Conservation (phyloP, 2,113 vertebrate species). For the Neopipo cinnamomea region DNA sequence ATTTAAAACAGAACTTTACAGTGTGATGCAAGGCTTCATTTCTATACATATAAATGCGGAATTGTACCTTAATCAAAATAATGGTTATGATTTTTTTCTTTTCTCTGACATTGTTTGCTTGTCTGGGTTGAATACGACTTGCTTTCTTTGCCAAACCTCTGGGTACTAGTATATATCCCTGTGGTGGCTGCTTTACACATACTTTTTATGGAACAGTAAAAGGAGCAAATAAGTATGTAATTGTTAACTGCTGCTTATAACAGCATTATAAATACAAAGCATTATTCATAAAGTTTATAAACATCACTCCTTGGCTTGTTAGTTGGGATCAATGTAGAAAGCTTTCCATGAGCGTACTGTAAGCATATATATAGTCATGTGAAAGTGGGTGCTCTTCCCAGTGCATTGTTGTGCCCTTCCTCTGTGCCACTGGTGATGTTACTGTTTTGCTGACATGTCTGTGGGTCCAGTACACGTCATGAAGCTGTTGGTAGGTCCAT, state of each 20-base stretch:
- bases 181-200: background rate
- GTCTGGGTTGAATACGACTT: background rate
- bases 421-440: background rate
- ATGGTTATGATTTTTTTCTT: background rate
- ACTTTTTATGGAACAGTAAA: constrained; percentile 34
- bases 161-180: background rate
- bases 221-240: constrained; percentile 13
- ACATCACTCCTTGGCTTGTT: background rate
- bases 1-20: background rate
- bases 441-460: background rate
- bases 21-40: background rate
- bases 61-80: background rate
- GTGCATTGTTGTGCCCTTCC: background rate
- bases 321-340: background rate
- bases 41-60: background rate
- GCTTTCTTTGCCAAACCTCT: background rate
- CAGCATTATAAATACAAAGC: constrained; percentile 10
- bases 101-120: background rate
- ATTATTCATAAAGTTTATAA: constrained; percentile 34
- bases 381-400: background rate
- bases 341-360: background rate
- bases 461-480: background rate
- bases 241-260: constrained; percentile 23
- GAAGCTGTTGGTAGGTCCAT: background rate
- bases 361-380: background rate